phyloP scores from a whole-genome alignment of 2,113 vertebrate genomes.

The Neodon shergylaensis region DNA sequence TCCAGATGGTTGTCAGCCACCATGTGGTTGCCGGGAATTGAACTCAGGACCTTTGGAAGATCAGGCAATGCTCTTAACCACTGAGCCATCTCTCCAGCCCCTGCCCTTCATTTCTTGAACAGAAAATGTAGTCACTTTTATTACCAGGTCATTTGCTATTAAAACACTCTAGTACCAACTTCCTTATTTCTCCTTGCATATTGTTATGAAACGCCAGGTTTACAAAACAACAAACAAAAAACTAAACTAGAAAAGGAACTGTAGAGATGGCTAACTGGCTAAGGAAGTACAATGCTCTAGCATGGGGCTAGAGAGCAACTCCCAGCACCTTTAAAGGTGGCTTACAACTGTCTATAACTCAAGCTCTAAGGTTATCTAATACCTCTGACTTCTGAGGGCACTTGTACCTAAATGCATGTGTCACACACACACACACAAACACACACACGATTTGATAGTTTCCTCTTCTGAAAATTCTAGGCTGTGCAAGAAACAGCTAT shows the following conservation, averaged over 20 bases:
- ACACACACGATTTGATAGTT: not conserved
- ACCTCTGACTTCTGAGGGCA: no score
- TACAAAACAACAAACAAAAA: not conserved
- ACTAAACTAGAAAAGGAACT: not conserved
- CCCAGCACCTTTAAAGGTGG: not conserved
- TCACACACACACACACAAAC: not conserved
- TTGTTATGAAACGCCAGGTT: slow-evolving; percentile 10
- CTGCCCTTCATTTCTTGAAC: not conserved
- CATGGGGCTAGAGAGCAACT: not conserved
- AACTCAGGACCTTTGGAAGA: no score
- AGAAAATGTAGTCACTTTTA: slow-evolving; percentile 28
- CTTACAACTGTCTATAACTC: not conserved
- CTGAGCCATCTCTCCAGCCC: no score
- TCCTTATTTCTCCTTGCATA: not conserved
- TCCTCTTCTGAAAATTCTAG: not conserved
- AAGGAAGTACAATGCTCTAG: not conserved
- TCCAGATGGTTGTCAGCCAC: no score
- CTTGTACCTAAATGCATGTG: not conserved
- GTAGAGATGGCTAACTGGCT: not conserved
- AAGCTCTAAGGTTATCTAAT: not conserved
- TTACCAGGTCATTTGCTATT: not conserved
- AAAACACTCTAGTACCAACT: not conserved
- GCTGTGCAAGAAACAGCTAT: slow-evolving; percentile 9
- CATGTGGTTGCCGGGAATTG: no score
- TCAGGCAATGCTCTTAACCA: no score